phyloP scores from a whole-genome alignment of 2,797 vertebrate species.

The Cossypha caffra region DNA sequence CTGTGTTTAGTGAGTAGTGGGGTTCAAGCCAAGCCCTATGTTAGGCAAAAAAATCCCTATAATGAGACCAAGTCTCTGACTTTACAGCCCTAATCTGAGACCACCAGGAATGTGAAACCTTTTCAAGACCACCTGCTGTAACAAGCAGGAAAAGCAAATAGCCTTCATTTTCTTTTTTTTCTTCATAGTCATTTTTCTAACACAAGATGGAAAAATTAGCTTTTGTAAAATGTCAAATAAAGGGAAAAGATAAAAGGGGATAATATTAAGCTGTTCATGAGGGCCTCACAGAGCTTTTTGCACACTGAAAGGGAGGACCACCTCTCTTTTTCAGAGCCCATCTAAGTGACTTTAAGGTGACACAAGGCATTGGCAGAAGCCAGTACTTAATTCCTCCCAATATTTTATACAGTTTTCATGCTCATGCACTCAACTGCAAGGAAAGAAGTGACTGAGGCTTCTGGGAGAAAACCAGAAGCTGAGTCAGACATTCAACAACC shows the following conservation, averaged over 20 bases:
- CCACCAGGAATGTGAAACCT: constrained; percentile 30
- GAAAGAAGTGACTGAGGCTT: neutral
- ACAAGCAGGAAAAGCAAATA: neutral
- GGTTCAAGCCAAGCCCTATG: constrained; percentile 11
- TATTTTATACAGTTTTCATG: neutral
- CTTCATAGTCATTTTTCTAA: neutral
- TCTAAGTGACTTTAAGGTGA: neutral
- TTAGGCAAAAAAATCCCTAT: neutral
- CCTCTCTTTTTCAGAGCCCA: neutral
- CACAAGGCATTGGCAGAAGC: neutral
- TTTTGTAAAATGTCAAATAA: neutral
- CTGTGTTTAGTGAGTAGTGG: neutral
- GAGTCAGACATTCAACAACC: neutral
- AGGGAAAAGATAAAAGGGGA: neutral
- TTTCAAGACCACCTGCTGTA: constrained; percentile 11
- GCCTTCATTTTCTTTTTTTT: neutral
- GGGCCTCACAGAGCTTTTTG: neutral
- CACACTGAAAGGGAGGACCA: neutral
- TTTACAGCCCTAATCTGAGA: constrained; percentile 27
- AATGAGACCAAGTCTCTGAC: constrained; percentile 6
- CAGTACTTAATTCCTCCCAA: neutral
- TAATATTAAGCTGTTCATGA: neutral
- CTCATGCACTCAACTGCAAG: neutral
- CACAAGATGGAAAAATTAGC: neutral
- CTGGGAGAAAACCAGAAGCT: neutral